Base-by-base conservation (phyloP, 2,113 vertebrate genomes). In the Halcyon malimbica region DNA sequence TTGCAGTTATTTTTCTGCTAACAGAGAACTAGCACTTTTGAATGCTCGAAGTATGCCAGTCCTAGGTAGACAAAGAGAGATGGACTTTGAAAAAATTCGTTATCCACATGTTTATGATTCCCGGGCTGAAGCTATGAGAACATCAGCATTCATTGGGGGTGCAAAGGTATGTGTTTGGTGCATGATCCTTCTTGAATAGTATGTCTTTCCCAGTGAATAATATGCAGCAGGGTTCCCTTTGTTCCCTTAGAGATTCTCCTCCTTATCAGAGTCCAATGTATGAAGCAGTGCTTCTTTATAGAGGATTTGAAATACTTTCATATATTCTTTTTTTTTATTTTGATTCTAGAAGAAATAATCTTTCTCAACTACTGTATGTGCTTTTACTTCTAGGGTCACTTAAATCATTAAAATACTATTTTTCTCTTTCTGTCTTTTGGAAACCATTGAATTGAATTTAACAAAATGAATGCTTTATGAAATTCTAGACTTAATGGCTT, bases 21-120 rank as follows among this genome's bases (percentile, higher is more conserved):
- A 37, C 95, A 99, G 99, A 95, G 99, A 99, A 84, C 98, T 99
- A 57, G 98, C 99, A 6, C 98, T 99, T 95, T 65, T 98, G 96
- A 99, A 97, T 21, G 99, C 99, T 78, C 98, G 98, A 18, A 98
- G 56, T 9, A 95, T 98, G 42, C 99, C 99, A 1, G 87, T 99
- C 46, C 92, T 99, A 42, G 70, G 96, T 60, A 99, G 98, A 51
- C 98, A 99, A 20, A 97, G 98, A 93, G 98, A 99, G 35, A 35
- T 37, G 11, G 98, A 98, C 17, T 95, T 98, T 1, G 98, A 99
- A 94, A 98, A 98, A 68, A 97, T 99, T 79, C 98, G 90, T 64
- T 99, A 99, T 93, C 99, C 99, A 3, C 98, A 99, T 74, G 99
- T 99, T 84, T 99, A 99, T 83, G 99, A 99, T 97, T 96, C 98